Evolutionary conservation across 2,888 invertebrate species (phyloP), one percentile per base, ranked within the genome.

Genomic region (Asteroscopus sphinx): DNA sequence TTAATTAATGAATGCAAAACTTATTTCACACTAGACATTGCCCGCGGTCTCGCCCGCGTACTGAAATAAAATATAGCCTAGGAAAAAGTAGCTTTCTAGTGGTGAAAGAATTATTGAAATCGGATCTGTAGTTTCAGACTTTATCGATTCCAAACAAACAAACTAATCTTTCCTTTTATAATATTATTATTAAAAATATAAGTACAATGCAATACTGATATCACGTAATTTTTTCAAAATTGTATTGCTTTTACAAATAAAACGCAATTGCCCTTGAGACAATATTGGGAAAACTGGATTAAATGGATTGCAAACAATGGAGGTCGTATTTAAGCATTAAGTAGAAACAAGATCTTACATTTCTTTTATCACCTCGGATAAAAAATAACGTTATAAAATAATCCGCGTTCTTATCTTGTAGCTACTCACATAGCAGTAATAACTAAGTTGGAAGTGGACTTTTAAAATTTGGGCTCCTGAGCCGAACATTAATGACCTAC

Each of bases 401-500:
- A 55, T 46, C 55, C 52, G n/a, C 55, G 47, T 41, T 54, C 66
- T 79, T 81, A 80, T 81, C 79, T 79, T 73, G 68, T 70, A 68
- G 76, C 76, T 69, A 78, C 61, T 66, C 56, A 51, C 60, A 62
- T 72, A 73, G 77, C 68, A 63, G 69, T 77, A 83, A 85, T 86
- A 86, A 86, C 85, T 72, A 87, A 88, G 85, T 88, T 87, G 77
- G 73, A 82, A 89, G 85, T 87, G 81, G 84, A 88, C 83, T 89
- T 92, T 91, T 85, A 70, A 89, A 91, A 89, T 90, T 91, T 86
- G 80, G 83, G 79, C 83, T 87, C 81, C 81, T 87, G 83, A 85
- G 85, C 83, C 80, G 78, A 85, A 82, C 89, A 83, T 90, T 92
- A 92, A 92, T 87, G 91, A 88, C 87, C 83, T 80, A 77, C 71